Evolutionary conservation across 2,888 invertebrate genomes (phyloP), one percentile per base, ranked within the genome.

Genomic region (Tridacna crocea): DNA sequence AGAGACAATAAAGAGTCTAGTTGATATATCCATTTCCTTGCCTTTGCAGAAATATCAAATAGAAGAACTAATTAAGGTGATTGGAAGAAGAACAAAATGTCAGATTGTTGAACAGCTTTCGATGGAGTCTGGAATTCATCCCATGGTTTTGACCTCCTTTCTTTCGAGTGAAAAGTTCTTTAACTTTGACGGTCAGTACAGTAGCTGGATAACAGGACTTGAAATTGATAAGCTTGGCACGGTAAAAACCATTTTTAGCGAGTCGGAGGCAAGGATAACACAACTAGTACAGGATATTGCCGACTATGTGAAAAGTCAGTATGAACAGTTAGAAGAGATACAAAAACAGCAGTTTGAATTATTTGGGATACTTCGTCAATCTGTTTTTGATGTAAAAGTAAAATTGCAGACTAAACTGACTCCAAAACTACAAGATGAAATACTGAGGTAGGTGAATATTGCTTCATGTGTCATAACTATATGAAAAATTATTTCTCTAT

Each of bases 281-380:
- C 48, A 22, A 8, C 26, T 70, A 0, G 26, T 51, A n/a, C 51
- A 47, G 8, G 70, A 51, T 12, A 51, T 70, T 19, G 70, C 15
- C 15, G 13, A 51, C 8, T 70, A 22, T 26, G 22, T 70, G 24
- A n/a, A 24, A 24, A 13, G 24, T 11, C 13, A 70, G 55, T 70
- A 70, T 26, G 51, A 70, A 24, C 48, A 51, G 3, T 15, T 70
- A 24, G 70, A 70, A 24, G 13, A 13, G 12, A 26, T 70, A 19
- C 70, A 51, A 13, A 70, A 26, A 24, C 70, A 51, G 4, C 70
- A 70, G 51, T 70, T 70, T 70, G 70, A 70, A 47, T 15, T 70
- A 46, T 51, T 24, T 26, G 70, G 70, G 24, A 22, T 70, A 46
- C 70, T 70, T 10, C 70, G 70, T 47, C 70, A 70, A 51, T 46